Evolutionary conservation across 2,797 vertebrate species (phyloP).

Genomic region (Protonibea diacanthus): DNA sequence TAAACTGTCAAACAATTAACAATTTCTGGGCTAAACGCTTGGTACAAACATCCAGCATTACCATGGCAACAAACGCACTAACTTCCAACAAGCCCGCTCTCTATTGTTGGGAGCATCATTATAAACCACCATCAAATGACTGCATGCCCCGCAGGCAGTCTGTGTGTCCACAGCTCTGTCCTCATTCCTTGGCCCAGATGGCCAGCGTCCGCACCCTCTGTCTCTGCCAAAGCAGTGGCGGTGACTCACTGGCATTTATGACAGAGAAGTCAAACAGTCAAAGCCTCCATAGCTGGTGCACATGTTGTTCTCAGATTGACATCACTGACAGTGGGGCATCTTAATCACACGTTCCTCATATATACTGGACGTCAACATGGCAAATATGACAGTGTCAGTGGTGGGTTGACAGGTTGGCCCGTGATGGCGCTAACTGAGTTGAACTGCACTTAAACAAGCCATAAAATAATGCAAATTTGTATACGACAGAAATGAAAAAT

Average conservation of each 20-base stretch:
- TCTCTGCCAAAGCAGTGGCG: slow-evolving; percentile 49
- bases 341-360: slow-evolving; percentile 7
- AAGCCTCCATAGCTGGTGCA: slow-evolving; percentile 23
- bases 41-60: slow-evolving; percentile 14
- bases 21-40: not conserved
- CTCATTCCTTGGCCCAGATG: slow-evolving; percentile 66
- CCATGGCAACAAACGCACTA: slow-evolving; percentile 36
- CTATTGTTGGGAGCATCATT: slow-evolving; percentile 43
- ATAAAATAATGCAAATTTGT: not conserved
- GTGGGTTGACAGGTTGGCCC: not conserved
- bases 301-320: slow-evolving; percentile 37
- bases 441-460: not conserved
- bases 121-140: slow-evolving; percentile 23
- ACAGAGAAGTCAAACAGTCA: slow-evolving; percentile 34
- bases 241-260: slow-evolving; percentile 63
- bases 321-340: slow-evolving; percentile 23
- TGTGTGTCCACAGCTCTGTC: slow-evolving; percentile 48
- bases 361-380: not conserved
- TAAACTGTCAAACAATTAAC: slow-evolving; percentile 22
- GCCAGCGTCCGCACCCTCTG: slow-evolving; percentile 35
- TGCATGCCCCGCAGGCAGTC: slow-evolving; percentile 27
- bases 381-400: slow-evolving; percentile 1
- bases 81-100: slow-evolving; percentile 23
- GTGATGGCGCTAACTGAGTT: not conserved
- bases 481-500: not conserved